Evolutionary conservation across 2,797 vertebrate species (phyloP), one percentile per base, ranked within the genome.

Genomic region (Squalus acanthias): DNA sequence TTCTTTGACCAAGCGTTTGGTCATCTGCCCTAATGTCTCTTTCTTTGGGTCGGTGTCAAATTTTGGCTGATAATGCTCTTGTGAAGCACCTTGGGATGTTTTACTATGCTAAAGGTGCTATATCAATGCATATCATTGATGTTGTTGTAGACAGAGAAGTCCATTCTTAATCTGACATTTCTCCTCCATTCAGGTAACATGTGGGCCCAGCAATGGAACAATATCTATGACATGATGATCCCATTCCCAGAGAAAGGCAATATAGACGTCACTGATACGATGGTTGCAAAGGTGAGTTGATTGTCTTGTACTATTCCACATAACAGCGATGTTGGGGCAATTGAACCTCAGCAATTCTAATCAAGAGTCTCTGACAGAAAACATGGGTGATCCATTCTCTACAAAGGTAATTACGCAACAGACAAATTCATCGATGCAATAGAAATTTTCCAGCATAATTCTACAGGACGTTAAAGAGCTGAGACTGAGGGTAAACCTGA

Each of bases 181-280:
- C 63, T 95, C 50, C 89, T 96, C 85, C 96, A 96, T 96, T 92
- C 97, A 99, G 99, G 99, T 97, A 98, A 99, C 97, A 99, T 99
- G 99, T 99, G 99, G 99, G 98, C 99, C 95, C 99, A 99, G 97
- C 98, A 98, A 93, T 99, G 99, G 99, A 99, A 99, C 97, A 99
- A 99, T 96, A 98, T 99, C 97, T 99, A 99, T 0, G 97, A 98
- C 96, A 97, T 99, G 98, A 98, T 99, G 98, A 97, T 99, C 96
- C 99, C 99, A 95, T 99, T 98, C 97, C 99, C 99, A 1, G 96
- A 98, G 91, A 99, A 99, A 97, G 98, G 99, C 96, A 99, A 98
- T 96, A 96, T 99, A 0, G 99, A 99, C 72, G 99, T 99, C 96
- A 99, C 99, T 0, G 96, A 97, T 0, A 96, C 97, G 87, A 99